phyloP scores from a whole-genome alignment of 2,113 vertebrate genomes.

The Strix aluco region DNA sequence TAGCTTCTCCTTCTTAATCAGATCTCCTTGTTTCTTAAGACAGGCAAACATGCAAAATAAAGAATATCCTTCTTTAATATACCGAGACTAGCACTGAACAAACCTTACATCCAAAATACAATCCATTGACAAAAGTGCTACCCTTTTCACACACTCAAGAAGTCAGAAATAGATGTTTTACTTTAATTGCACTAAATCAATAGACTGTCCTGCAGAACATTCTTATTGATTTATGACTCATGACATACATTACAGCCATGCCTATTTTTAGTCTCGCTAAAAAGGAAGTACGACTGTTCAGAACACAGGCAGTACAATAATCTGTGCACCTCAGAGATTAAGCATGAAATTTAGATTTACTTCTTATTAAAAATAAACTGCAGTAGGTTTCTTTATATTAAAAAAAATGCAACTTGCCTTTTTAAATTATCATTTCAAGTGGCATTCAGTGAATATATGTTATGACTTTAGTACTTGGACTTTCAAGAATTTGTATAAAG shows the following conservation, averaged over 20 bases:
- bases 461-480: background rate
- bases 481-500: background rate
- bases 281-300: background rate
- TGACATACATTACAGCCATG: background rate
- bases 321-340: background rate
- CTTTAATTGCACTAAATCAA: slow-evolving; percentile 60
- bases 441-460: background rate
- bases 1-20: background rate
- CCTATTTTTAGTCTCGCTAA: slow-evolving; percentile 57
- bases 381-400: background rate
- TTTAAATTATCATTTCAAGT: background rate
- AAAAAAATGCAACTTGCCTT: background rate
- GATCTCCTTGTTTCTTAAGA: background rate
- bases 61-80: background rate
- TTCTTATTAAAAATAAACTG: background rate
- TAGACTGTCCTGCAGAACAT: slow-evolving; percentile 26
- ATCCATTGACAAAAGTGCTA: background rate
- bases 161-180: slow-evolving; percentile 42
- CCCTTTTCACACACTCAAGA: background rate
- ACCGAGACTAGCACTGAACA: background rate
- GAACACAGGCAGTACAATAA: background rate
- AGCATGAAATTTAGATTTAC: background rate
- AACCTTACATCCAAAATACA: background rate
- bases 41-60: background rate
- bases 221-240: slow-evolving; percentile 66